Evolutionary conservation across 2,888 invertebrate genomes (phyloP).

Genomic region (Halictus ligatus): DNA sequence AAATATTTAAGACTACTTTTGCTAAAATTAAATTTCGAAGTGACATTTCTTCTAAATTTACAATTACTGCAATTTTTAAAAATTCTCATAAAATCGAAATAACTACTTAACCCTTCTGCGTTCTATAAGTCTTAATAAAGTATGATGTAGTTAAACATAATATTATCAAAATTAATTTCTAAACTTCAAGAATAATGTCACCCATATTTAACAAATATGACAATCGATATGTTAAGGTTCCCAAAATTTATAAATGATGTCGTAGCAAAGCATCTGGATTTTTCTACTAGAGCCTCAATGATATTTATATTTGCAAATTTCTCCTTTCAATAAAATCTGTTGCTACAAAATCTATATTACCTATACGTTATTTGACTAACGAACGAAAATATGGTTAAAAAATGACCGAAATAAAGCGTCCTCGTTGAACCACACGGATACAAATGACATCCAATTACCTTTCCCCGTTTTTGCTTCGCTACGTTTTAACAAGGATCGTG

Average conservation of each 20-base stretch:
- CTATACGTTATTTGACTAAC: not conserved
- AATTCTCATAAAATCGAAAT: not conserved
- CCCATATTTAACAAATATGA: too few relatives aligned
- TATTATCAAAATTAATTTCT: not conserved
- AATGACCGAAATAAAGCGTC: not conserved
- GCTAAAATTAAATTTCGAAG: too few relatives aligned
- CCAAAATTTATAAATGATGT: not conserved
- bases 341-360: not conserved
- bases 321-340: not conserved
- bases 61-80: too few relatives aligned
- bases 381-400: not conserved
- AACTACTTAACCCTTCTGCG: not conserved
- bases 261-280: not conserved
- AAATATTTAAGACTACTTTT: not conserved
- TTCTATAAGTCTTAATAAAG: not conserved
- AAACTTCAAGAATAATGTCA: not conserved
- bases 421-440: not conserved
- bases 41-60: too few relatives aligned
- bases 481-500: conserved; percentile 2
- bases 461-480: not conserved
- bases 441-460: conserved; percentile 7
- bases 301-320: not conserved
- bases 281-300: not conserved
- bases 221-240: too few relatives aligned
- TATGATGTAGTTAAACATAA: not conserved